Percentiles rank a stretch among this genome's conserved stretches.
Evolutionary conservation across 1,140 invertebrate species (phyloP).

Genomic region (Drosophila pseudoananassae): DNA sequence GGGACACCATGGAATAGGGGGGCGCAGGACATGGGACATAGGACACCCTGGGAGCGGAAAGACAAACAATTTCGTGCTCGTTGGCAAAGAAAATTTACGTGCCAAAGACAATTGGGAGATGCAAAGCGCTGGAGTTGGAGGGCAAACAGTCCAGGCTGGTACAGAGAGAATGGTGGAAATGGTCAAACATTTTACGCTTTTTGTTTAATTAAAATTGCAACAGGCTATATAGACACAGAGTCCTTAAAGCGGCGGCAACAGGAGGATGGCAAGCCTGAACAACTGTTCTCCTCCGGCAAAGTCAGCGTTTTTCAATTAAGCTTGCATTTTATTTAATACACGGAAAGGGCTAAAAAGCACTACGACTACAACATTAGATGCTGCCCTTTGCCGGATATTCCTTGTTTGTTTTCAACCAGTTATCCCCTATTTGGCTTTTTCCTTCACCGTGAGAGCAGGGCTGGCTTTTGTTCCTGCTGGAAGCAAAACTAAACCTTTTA

Average conservation of each 20-base stretch:
- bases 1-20: slow-evolving; percentile 19
- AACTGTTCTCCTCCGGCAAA: slow-evolving; percentile 7
- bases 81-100: slow-evolving; percentile 81
- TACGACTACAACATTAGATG: slow-evolving; percentile 47
- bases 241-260: slow-evolving; percentile 27
- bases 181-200: slow-evolving; percentile 80
- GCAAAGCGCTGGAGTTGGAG: slow-evolving; percentile 3
- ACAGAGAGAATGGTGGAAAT: slow-evolving; percentile 30
- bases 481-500: slow-evolving; percentile 22
- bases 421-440: slow-evolving; percentile 49
- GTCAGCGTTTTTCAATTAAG: slow-evolving; percentile 76
- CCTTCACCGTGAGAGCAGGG: background rate
- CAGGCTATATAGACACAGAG: slow-evolving; percentile 31
- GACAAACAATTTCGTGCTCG: slow-evolving; percentile 78
- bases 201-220: slow-evolving; percentile 82
- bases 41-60: slow-evolving; percentile 24
- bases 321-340: slow-evolving; percentile 68
- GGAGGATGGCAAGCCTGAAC: slow-evolving; percentile 1
- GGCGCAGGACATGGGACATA: slow-evolving; percentile 19
- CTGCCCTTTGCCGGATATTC: slow-evolving; percentile 39
- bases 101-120: slow-evolving; percentile 70
- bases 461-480: slow-evolving; percentile 19
- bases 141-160: background rate
- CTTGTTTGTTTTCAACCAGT: slow-evolving; percentile 35
- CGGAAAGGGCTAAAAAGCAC: slow-evolving; percentile 16